A percentile compares a stretch with the other conserved stretches of the same genome.
Evolutionary conservation across 1,140 invertebrate genomes (phyloP).

Genomic region (Brachionus koreanus): DNA sequence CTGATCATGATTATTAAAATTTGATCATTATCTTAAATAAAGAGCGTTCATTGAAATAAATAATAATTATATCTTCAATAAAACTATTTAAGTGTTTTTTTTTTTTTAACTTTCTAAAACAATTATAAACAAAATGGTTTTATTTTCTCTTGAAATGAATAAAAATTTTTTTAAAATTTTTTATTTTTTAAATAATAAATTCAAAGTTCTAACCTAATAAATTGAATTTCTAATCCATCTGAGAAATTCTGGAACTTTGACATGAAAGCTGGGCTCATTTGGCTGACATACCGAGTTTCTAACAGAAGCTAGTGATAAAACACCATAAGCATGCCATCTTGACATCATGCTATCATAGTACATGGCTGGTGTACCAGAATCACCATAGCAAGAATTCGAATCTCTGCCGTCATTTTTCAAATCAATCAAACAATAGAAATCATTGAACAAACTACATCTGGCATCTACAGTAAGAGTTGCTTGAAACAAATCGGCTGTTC

Average conservation of each 20-base stretch:
- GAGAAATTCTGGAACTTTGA: not conserved
- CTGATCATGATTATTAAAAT: too few relatives aligned
- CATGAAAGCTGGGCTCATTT: not conserved
- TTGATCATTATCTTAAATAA: too few relatives aligned
- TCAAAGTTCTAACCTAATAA: not conserved
- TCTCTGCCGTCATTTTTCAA: not conserved
- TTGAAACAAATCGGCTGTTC: not conserved
- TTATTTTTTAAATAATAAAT: not conserved
- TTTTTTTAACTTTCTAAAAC: too few relatives aligned
- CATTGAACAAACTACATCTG: not conserved
- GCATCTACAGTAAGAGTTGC: not conserved
- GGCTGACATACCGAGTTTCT: not conserved
- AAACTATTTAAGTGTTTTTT: too few relatives aligned
- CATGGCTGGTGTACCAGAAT: conserved; percentile 10
- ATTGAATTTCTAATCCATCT: not conserved
- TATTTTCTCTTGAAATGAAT: too few relatives aligned
- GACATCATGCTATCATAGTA: not conserved
- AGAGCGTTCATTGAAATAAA: too few relatives aligned
- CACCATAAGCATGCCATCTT: conserved; percentile 21
- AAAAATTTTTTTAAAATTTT: not conserved
- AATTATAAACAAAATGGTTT: too few relatives aligned
- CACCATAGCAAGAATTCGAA: conserved; percentile 24
- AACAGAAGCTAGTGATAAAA: not conserved
- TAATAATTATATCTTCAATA: too few relatives aligned
- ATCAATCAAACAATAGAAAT: not conserved